Evolutionary conservation across 2,888 invertebrate genomes (phyloP), one percentile per base, ranked within the genome.

Genomic region (Drosophila yooni): DNA sequence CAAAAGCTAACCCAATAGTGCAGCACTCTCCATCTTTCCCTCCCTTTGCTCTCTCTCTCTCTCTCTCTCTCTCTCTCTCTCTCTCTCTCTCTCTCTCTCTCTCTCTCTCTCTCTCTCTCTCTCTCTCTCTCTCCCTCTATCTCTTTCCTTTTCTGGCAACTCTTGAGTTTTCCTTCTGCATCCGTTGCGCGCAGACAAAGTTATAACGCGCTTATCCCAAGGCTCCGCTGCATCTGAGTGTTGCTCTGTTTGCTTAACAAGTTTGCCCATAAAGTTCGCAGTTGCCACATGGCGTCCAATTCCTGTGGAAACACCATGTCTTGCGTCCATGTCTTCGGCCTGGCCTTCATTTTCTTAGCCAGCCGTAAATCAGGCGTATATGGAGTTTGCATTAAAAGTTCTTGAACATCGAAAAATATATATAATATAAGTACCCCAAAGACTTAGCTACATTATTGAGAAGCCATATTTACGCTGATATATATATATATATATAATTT

Each of bases 211-310:
- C 82, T 83, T 83, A 83, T 83, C 87, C 74, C 61, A 70, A 64
- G 63, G 56, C 66, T 53, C 27, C 33, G 51, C 38, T 51, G 76
- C 67, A 52, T 54, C 56, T 59, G 59, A 67, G 62, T 79, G 73
- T 71, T 77, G 80, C 74, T 60, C 76, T 84, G 88, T 88, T 87
- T 88, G 83, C 79, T 68, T 85, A 85, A 79, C 79, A 85, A 87
- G 83, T 87, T 87, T 87, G 73, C 53, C 81, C 79, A 74, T 84
- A 84, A 84, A 84, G 70, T 83, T 83, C 64, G 71, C 74, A 70
- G 68, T 71, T 65, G 74, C 74, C 83, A 66, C 83, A 68, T 70
- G 62, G 52, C 63, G 33, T n/a, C 27, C 59, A 29, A 15, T 38
- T 53, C 15, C 54, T 63, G 46, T 54, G 54, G 51, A 34, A 50